Conservation (phyloP, 2,113 vertebrate species). For the Zosterops hypoxanthus region DNA sequence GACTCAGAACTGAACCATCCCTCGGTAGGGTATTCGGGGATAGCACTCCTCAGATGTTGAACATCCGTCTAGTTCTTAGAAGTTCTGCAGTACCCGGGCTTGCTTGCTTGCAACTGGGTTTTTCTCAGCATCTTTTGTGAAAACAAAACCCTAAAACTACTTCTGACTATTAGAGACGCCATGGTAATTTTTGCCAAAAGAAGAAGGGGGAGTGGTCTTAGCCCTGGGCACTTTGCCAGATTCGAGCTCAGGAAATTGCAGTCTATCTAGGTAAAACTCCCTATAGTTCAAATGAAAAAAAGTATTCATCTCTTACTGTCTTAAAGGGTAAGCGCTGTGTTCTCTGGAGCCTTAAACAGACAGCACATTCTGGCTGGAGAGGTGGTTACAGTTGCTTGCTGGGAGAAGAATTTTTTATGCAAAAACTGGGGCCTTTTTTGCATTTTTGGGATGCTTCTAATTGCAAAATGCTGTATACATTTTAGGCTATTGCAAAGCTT, state of each 20-base stretch:
- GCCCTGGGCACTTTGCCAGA: conserved; percentile 52
- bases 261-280: conserved; percentile 67
- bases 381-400: conserved; percentile 5
- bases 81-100: neutral
- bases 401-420: conserved; percentile 4
- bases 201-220: conserved; percentile 32
- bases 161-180: conserved; percentile 22
- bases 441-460: conserved; percentile 42
- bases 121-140: conserved; percentile 25
- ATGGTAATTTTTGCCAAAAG: conserved; percentile 44
- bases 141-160: conserved; percentile 6
- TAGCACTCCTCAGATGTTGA: neutral
- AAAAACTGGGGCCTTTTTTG: conserved; percentile 19
- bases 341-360: conserved; percentile 19
- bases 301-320: conserved; percentile 59
- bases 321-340: conserved; percentile 18
- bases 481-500: conserved; percentile 32
- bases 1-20: conserved; percentile 45
- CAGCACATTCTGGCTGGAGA: conserved; percentile 6
- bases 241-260: conserved; percentile 63
- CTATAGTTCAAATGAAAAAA: conserved; percentile 64
- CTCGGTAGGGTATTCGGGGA: conserved; percentile 4
- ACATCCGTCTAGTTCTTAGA: neutral
- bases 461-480: conserved; percentile 18
- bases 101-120: neutral